Conservation (phyloP, 2,888 invertebrate genomes). For the Cryptus viduatorius region DNA sequence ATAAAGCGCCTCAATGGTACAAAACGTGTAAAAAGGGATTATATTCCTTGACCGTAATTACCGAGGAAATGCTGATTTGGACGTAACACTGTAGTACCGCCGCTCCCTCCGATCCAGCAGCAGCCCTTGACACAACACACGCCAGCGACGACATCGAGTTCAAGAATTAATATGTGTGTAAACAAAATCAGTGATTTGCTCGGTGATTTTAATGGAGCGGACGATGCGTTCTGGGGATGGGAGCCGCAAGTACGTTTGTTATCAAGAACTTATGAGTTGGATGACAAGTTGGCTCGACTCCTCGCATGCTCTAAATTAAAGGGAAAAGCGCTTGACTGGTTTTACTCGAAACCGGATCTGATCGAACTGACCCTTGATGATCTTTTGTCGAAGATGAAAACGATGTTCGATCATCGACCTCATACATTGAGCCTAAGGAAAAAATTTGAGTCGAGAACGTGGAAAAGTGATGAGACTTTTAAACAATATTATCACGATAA, state of each 20-base stretch:
- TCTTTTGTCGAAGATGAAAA: conserved; percentile 30
- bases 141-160: too few relatives aligned
- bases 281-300: conserved; percentile 47
- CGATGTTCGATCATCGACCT: conserved; percentile 52
- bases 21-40: too few relatives aligned
- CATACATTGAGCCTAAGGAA: neutral
- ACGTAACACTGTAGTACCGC: too few relatives aligned
- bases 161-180: too few relatives aligned
- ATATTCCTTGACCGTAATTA: too few relatives aligned
- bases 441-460: conserved; percentile 33
- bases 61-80: too few relatives aligned
- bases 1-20: too few relatives aligned
- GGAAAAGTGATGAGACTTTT: conserved; percentile 26
- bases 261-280: conserved; percentile 21
- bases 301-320: conserved; percentile 48
- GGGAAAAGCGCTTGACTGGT: conserved; percentile 48
- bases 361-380: conserved; percentile 1
- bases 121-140: too few relatives aligned
- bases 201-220: conserved; percentile 42
- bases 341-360: conserved; percentile 46
- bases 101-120: too few relatives aligned
- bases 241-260: conserved; percentile 47
- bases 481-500: conserved; percentile 53
- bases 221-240: conserved; percentile 41
- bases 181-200: conserved; percentile 38